Evolutionary conservation across 2,888 invertebrate genomes (phyloP).

Genomic region (Pseudococcus viburni): DNA sequence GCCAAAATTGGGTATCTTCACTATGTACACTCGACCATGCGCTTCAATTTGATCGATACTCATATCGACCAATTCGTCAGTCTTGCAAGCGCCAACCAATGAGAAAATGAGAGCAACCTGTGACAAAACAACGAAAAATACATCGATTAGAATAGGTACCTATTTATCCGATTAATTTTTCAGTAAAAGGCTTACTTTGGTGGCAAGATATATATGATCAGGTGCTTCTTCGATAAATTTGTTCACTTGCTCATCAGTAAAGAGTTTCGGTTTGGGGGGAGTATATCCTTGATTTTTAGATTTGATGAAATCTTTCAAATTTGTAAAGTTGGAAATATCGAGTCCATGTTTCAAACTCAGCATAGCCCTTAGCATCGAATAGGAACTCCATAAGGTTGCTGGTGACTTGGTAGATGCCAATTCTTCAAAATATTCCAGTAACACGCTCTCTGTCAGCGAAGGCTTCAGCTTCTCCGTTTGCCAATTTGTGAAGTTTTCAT

Average conservation of each 20-base stretch:
- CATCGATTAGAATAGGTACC: background rate
- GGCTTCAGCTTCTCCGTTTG: background rate
- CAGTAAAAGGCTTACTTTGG: background rate
- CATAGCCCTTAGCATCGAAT: background rate
- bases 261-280: background rate
- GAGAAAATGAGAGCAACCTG: constrained; percentile 22
- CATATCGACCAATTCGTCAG: constrained; percentile 29
- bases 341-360: background rate
- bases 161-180: background rate
- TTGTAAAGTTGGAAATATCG: background rate
- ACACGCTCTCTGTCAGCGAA: background rate
- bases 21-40: background rate
- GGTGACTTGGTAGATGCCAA: background rate
- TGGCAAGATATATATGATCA: background rate
- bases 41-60: background rate
- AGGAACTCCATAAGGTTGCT: background rate
- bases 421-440: background rate
- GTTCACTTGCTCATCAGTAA: background rate
- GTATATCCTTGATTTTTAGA: background rate
- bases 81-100: background rate
- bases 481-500: background rate
- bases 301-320: background rate
- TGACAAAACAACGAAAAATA: background rate
- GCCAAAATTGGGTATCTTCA: background rate
- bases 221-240: constrained; percentile 9